Base-by-base conservation (phyloP, 2,888 invertebrate species). In the Dasypolia templi region DNA sequence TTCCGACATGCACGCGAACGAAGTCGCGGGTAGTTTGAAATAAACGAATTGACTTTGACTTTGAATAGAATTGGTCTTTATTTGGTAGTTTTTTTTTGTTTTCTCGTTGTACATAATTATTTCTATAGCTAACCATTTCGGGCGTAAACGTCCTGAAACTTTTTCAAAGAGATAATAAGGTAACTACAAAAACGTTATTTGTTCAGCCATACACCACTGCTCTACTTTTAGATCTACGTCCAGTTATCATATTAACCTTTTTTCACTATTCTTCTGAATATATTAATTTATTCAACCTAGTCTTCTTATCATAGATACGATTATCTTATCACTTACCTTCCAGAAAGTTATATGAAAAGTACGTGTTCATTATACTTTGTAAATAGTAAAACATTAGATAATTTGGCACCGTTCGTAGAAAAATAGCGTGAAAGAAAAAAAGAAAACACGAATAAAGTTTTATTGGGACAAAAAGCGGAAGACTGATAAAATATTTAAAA, bases 371-470 rank as follows among this genome's bases (percentile, higher is more conserved):
- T 78, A 72, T 80, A 77, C 73, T 76, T 46, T 65, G 82, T 73
- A 78, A 84, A 84, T 84, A 83, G 77, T 83, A 86, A 86, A n/a
- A 86, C 67, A 82, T 82, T 72, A 79, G 86, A 84, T 86, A 83
- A 70, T 67, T 78, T 66, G 83, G 72, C 73, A 78, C 81, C 69
- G 68, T 86, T 83, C 78, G 63, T 64, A 80, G 51, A 79, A 69
- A 32, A 67, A 65, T 32, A 75, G 29, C 14, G 17, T 42, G 29
- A 64, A 74, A 69, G 29, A 69, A 59, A 59, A 71, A 49, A 74
- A 69, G 29, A 69, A 59, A 59, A 71, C 42, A 79, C 7, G 0
- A 65, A 65, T 79, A 66, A 66, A 69, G 42, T 71, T 82, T 82
- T 75, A 69, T 63, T 51, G 14, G 5, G 19, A 56, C 55, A 62